These are phyloP conservation scores for Deroplatys truncata DNA, from an alignment of 2,888 invertebrate genomes.

Conservation along the genomic window DNA sequence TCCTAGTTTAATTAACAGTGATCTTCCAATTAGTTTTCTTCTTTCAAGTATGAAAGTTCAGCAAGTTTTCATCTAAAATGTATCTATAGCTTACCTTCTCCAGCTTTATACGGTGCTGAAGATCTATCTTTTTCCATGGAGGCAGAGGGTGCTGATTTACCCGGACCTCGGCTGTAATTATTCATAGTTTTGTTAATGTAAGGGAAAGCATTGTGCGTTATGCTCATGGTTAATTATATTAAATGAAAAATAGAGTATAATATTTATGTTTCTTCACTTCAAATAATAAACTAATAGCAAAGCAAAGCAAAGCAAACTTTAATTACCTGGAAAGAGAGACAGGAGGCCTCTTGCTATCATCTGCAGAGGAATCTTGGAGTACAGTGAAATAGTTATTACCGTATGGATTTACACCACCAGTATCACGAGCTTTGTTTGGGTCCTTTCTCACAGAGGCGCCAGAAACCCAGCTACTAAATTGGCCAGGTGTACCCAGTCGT, in stretches of 20 bases:
- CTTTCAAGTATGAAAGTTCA: too few species aligned
- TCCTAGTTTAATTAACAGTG: too few species aligned
- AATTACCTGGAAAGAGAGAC: not conserved
- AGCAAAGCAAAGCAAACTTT: too few species aligned
- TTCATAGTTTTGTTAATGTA: not conserved
- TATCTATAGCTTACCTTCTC: not conserved
- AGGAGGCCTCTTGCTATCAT: constrained; percentile 2
- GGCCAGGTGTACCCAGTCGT: constrained; percentile 45
- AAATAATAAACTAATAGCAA: too few species aligned
- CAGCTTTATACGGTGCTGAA: constrained; percentile 10
- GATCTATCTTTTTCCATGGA: constrained; percentile 24
- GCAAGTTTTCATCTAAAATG: too few species aligned
- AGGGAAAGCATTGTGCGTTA: not conserved
- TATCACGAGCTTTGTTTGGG: not conserved
- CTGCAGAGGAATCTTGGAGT: not conserved
- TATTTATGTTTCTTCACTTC: too few species aligned
- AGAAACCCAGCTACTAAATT: constrained; percentile 42
- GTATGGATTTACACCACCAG: not conserved
- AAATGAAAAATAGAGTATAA: too few species aligned
- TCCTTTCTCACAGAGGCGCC: constrained; percentile 22
- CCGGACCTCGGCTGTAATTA: not conserved
- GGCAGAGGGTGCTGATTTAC: constrained; percentile 20
- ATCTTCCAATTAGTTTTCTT: too few species aligned
- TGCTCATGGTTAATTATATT: not conserved
- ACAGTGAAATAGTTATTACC: not conserved